Evolutionary conservation across 2,113 vertebrate genomes (phyloP), one percentile per base, ranked within the genome.

Genomic region (Rattus rattus): DNA sequence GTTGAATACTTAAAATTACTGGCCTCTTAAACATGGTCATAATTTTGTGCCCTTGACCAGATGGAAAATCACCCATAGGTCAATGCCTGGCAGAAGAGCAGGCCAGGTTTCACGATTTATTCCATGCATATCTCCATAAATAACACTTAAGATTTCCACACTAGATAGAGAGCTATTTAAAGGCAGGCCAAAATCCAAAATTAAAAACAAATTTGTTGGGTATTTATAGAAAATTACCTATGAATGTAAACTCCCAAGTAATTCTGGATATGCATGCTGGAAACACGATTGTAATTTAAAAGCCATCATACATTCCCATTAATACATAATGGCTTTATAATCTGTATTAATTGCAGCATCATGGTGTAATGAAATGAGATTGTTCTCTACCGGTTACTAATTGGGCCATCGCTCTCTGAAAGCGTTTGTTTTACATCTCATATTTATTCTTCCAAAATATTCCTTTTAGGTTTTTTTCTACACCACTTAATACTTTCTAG

Each of bases 281-380:
- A 94, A 95, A 92, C 22, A 72, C 72, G 70, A 95, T 85, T 73
- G 16, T 77, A 94, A 93, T 95, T 95, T 95, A 86, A 97, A 95
- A 97, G 56, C 20, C n/a, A n/a, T 96, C 80, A n/a, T 93, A 73
- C 73, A 91, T 96, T 92, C 89, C 5, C 36, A 89, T 95, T 92
- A 95, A 96, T 96, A 92, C 3, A n/a, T 94, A 97, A 95, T 95
- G 79, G 92, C 39, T 96, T 97, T 90, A 75, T 94, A 93, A 94
- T 95, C 91, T 97, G 39, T 94, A 96, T 97, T 96, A 95, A 95
- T 96, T 95, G 94, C 12, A 76, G 67, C 17, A 95, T 72, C 52
- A 33, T 52, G 47, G 10, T 94, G 6, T 77, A 92, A 36, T 28
- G 36, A 95, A 96, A 93, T 91, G 77, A 88, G 43, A 85, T 90